Evolutionary conservation across 2,888 invertebrate genomes (phyloP).

Genomic region (Lucinisca nassula): DNA sequence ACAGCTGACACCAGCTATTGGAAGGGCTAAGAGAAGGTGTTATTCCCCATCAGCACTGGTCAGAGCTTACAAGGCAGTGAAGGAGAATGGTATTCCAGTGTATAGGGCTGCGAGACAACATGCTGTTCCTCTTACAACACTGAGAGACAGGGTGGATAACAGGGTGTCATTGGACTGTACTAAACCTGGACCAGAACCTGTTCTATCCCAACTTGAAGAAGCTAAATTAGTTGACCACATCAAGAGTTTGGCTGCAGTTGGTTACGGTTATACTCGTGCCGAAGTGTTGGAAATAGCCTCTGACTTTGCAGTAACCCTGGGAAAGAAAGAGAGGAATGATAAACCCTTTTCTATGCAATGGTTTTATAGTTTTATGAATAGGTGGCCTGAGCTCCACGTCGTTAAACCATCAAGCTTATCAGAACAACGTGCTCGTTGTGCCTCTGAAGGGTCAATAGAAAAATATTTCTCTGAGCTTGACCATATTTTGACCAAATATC

Average conservation of each 20-base stretch:
- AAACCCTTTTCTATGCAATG: not conserved
- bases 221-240: slow-evolving; percentile 32
- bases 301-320: slow-evolving; percentile 18
- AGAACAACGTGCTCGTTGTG: not conserved
- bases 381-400: slow-evolving; percentile 43
- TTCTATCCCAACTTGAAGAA: slow-evolving; percentile 31
- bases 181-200: slow-evolving; percentile 8
- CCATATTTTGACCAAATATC: slow-evolving; percentile 21
- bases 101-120: slow-evolving; percentile 13
- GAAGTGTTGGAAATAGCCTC: slow-evolving; percentile 28
- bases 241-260: slow-evolving; percentile 31
- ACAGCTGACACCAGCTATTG: too few relatives aligned
- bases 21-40: too few relatives aligned
- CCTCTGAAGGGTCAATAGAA: not conserved
- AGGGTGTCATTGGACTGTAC: slow-evolving; percentile 1
- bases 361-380: not conserved
- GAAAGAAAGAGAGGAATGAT: not conserved
- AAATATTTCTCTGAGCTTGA: slow-evolving; percentile 27
- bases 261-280: slow-evolving; percentile 36
- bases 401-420: slow-evolving; percentile 15
- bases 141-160: slow-evolving; percentile 21
- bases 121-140: slow-evolving; percentile 27
- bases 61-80: too few relatives aligned
- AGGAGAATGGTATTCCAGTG: not conserved
- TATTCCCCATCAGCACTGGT: too few relatives aligned